Evolutionary conservation across 2,113 vertebrate genomes (phyloP).

Genomic region (Catharus minimus): DNA sequence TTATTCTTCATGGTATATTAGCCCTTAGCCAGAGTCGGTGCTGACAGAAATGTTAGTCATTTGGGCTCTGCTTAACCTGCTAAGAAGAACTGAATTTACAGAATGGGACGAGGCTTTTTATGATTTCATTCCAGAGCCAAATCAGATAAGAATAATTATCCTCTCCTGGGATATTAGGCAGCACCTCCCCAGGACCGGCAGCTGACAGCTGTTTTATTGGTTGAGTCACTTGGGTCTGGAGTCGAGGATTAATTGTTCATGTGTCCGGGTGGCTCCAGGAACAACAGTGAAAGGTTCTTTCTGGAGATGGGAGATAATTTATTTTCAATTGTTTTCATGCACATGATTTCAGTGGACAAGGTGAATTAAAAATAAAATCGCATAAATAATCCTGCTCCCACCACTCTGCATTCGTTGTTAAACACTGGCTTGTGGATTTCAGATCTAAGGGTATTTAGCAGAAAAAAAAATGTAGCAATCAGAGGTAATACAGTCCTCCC

Average conservation of each 20-base stretch:
- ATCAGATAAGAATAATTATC: constrained; percentile 92
- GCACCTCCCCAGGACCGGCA: constrained; percentile 83
- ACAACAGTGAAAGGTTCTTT: constrained; percentile 66
- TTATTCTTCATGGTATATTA: constrained; percentile 71
- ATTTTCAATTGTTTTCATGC: constrained; percentile 62
- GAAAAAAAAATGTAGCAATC: not conserved
- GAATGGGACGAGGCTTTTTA: constrained; percentile 77
- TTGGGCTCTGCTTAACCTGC: constrained; percentile 75
- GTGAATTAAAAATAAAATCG: constrained; percentile 35
- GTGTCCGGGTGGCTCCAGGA: constrained; percentile 69
- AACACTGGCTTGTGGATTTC: not conserved
- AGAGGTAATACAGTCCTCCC: not conserved
- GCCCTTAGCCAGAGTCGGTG: constrained; percentile 57
- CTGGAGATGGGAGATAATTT: constrained; percentile 75
- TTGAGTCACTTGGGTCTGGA: constrained; percentile 71
- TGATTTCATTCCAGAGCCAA: constrained; percentile 91
- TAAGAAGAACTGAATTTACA: constrained; percentile 79
- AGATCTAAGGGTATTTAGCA: not conserved
- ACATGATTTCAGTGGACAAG: constrained; percentile 45
- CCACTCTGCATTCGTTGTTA: not conserved
- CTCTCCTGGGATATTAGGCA: constrained; percentile 87
- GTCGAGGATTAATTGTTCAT: constrained; percentile 75
- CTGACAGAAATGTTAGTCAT: constrained; percentile 78
- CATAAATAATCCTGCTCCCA: constrained; percentile 1
- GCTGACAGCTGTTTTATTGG: constrained; percentile 83